These are phyloP conservation scores for Triops longicaudatus DNA, from an alignment of 1,140 invertebrate genomes.

Conservation along the genomic window DNA sequence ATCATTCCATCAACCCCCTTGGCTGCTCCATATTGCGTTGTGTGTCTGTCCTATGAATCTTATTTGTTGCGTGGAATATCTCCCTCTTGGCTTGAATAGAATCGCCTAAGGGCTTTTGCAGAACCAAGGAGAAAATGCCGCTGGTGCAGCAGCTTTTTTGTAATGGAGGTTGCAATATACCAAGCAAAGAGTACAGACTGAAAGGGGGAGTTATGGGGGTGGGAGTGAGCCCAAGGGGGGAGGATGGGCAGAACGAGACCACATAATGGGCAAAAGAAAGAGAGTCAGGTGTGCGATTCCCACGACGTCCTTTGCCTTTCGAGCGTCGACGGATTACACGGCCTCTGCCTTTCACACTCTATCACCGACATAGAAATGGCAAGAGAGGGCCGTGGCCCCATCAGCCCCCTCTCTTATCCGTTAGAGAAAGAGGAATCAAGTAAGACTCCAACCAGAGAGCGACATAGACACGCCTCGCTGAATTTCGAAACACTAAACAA, in stretches of 20 bases:
- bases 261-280: conserved; percentile 1
- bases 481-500: not conserved
- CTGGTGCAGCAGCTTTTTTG: not conserved
- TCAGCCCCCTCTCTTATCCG: not conserved
- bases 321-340: conserved; percentile 13
- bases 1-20: conserved; percentile 13
- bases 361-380: conserved; percentile 2
- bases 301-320: conserved; percentile 14
- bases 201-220: not conserved
- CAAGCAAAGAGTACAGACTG: not conserved
- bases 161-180: not conserved
- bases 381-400: not conserved
- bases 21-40: conserved; percentile 5
- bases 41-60: not conserved
- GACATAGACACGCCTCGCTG: not conserved
- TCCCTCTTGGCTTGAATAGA: conserved; percentile 2
- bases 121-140: not conserved
- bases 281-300: conserved; percentile 10
- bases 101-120: not conserved
- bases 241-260: not conserved
- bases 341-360: conserved; percentile 14
- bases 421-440: not conserved
- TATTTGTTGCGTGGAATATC: not conserved
- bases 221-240: too few species aligned
- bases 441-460: not conserved